Base-by-base conservation (phyloP, 1,140 invertebrate species). In the Monochamus saltuarius region DNA sequence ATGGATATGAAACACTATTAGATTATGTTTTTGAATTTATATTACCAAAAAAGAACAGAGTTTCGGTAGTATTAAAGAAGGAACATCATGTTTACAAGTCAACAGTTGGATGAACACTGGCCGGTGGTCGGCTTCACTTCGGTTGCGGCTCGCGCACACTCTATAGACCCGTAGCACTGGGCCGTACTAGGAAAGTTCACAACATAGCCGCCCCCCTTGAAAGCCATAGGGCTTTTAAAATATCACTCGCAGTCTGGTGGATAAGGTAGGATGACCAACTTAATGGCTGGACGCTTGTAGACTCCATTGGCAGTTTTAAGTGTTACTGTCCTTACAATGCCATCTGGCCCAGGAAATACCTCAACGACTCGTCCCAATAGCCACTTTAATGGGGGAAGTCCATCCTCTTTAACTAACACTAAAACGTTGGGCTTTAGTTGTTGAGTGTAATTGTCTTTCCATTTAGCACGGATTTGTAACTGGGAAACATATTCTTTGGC, bases 351-450 rank as follows among this genome's bases (percentile, higher is more conserved):
- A 10, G 69, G 72, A 59, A 68, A 66, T 45, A 4, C 67, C 58
- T 67, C 80, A 49, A 79, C 68, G 16, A 73, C 62, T 42, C 76
- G 72, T 38, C 77, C 75, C 34, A 75, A 8, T 11, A 11, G 34
- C 70, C 72, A 73, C 4, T 56, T 53, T 37, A 62, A 45, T 17
- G 65, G 67, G 13, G 65, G 59, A 6, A 56, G 14, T 42, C 56
- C 65, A 19, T 65, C 67, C 29, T 62, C 55, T 42, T 64, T 56
- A 3, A 78, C 34, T 0, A 78, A 4, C 0, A 79, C 77, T 7
- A 79, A 13, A 10, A 61, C 58, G 13, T 72, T 75, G 17, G 59
- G 34, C 35, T 67, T 34, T 2, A 77, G 43, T 13, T 14, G 34
- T 17, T 9, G 9, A 6, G 37, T 42, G 8, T 29, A 14, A 29